Evolutionary conservation across 1,140 invertebrate genomes (phyloP).

Genomic region (Popillia japonica): DNA sequence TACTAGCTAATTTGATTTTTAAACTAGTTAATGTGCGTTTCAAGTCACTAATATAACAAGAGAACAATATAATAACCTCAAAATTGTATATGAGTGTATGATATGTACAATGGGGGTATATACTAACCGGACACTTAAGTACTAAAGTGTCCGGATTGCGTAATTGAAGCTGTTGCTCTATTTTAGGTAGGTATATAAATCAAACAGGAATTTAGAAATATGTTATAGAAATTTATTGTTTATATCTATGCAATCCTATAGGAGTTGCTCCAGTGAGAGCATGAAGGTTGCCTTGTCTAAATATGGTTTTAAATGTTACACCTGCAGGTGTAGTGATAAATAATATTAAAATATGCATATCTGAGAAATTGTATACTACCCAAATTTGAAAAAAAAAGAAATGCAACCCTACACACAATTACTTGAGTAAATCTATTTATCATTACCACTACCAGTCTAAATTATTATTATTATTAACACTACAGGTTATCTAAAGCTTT

Average conservation of each 20-base stretch:
- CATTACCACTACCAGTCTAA: background rate
- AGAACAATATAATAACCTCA: too few species aligned
- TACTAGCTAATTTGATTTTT: too few species aligned
- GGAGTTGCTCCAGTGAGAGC: background rate
- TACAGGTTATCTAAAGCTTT: background rate
- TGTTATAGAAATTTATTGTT: slow-evolving; percentile 19
- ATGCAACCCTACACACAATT: background rate
- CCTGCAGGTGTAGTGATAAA: background rate
- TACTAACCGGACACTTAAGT: too few species aligned
- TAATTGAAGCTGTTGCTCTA: too few species aligned
- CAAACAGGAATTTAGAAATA: background rate
- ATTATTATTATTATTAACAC: background rate
- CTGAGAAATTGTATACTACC: background rate
- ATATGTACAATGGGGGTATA: too few species aligned
- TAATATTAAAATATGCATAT: background rate
- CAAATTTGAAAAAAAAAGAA: too few species aligned
- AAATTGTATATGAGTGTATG: too few species aligned
- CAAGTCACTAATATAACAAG: too few species aligned
- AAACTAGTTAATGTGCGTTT: too few species aligned
- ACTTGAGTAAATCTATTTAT: too few species aligned
- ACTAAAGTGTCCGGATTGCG: too few species aligned
- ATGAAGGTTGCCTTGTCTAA: background rate
- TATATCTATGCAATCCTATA: background rate
- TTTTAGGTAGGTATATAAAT: background rate
- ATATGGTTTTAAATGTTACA: background rate